Base-by-base conservation (phyloP, 2,113 vertebrate genomes). In the Lanius ludovicianus region DNA sequence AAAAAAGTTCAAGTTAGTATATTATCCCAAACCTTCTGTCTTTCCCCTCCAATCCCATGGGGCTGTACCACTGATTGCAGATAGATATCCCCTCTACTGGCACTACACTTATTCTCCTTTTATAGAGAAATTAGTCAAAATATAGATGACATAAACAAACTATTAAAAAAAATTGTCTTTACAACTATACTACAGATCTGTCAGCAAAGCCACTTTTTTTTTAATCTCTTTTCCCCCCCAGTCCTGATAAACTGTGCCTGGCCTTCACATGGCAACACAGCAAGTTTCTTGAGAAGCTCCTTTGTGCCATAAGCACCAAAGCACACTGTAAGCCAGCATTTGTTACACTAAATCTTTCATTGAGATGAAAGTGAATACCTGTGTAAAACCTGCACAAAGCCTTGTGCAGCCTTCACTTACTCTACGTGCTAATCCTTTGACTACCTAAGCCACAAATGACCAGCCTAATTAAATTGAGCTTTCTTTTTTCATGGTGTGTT, bases 391-490 rank as follows among this genome's bases (percentile, higher is more conserved):
- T 64, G 80, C 82, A 93, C 56, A 95, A 88, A 95, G 93, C 82
- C 82, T 88, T 94, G 60, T 86, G 46, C 78, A 84, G 62, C 88
- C 39, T 93, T 94, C 90, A 49, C 67, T 63, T 92, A 35, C 30
- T 87, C 65, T 80, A 42, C 53, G 52, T 91, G 71, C 85, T 95
- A 96, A 96, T 96, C 89, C 84, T 84, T 96, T 93, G 71, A 67
- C 80, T 68, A n/a, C 73, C 82, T 95, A 90, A 95, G 69, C 86
- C 78, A 79, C 68, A 90, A 95, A 92, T 69, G 65, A 93, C 80
- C 94, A 95, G 46, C n/a, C 86, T 96, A 92, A 96, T 96, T 97
- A 96, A 95, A 96, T 2, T 81, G 84, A 96, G 87, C 86, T 87
- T 90, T 85, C 60, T 92, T 80, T 95, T 91, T 92, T 76, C 90